phyloP scores from a whole-genome alignment of 2,797 vertebrate genomes.

The Merluccius polli region DNA sequence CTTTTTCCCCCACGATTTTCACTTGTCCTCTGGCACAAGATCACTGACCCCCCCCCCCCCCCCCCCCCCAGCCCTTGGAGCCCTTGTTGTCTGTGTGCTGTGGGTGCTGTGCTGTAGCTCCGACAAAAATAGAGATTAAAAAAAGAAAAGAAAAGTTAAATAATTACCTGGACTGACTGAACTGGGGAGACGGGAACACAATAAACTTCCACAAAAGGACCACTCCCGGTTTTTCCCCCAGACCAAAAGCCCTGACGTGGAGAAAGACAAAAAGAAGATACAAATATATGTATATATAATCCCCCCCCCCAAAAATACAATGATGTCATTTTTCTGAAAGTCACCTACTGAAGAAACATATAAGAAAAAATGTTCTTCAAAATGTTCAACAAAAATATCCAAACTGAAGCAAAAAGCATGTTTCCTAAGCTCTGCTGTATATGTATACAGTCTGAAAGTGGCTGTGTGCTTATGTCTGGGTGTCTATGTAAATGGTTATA shows the following conservation, averaged over 20 bases:
- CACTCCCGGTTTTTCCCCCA: constrained; percentile 53
- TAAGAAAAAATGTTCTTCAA: constrained; percentile 68
- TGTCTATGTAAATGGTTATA: constrained; percentile 41
- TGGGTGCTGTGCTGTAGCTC: constrained; percentile 78
- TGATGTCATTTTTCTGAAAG: constrained; percentile 73
- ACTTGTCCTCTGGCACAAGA: constrained; percentile 66
- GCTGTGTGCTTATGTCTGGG: constrained; percentile 32
- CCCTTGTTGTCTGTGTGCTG: constrained; percentile 70
- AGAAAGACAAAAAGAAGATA: constrained; percentile 68
- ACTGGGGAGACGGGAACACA: constrained; percentile 55
- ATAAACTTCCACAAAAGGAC: constrained; percentile 51
- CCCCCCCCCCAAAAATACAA: constrained; percentile 39
- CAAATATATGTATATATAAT: constrained; percentile 37
- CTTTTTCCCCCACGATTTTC: constrained; percentile 35
- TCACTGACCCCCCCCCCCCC: constrained; percentile 46
- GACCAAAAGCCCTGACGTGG: constrained; percentile 52
- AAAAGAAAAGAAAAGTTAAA: constrained; percentile 48
- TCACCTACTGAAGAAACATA: constrained; percentile 60
- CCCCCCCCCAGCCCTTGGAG: constrained; percentile 21
- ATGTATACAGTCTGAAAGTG: constrained; percentile 26
- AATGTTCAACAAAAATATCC: constrained; percentile 52
- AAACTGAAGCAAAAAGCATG: constrained; percentile 46
- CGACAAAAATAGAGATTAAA: constrained; percentile 62
- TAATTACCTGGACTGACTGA: constrained; percentile 51
- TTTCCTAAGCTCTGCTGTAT: constrained; percentile 41